phyloP scores from a whole-genome alignment of 2,888 invertebrate genomes.

The Tetrapedia diversipes region DNA sequence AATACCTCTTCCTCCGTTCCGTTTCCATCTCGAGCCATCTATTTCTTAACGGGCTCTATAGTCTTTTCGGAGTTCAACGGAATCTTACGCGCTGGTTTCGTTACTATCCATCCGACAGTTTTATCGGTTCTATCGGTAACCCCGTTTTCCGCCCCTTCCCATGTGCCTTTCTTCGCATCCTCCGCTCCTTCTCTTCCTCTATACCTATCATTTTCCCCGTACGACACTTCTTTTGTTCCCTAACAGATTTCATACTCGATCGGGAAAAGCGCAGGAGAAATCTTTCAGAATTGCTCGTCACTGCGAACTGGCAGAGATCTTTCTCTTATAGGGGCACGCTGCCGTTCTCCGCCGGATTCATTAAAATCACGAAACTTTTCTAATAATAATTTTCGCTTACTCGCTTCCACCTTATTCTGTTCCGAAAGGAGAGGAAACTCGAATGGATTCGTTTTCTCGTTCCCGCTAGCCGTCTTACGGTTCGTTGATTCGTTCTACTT shows the following conservation, averaged over 20 bases:
- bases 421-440: conserved; percentile 31
- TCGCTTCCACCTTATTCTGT: background rate
- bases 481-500: conserved; percentile 62
- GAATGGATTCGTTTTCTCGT: conserved; percentile 35
- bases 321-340: background rate
- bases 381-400: background rate
- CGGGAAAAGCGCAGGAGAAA: conserved; percentile 35
- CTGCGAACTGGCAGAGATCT: conserved; percentile 7
- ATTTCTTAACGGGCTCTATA: background rate
- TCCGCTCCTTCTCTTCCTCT: background rate
- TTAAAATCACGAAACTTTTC: background rate
- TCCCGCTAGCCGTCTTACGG: conserved; percentile 48
- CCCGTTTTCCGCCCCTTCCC: background rate
- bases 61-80: conserved; percentile 43
- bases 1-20: conserved; percentile 41
- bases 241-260: conserved; percentile 40
- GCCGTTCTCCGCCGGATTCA: background rate
- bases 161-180: no score
- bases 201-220: background rate
- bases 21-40: conserved; percentile 28
- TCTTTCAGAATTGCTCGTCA: conserved; percentile 39
- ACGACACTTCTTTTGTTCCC: background rate
- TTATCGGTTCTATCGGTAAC: conserved; percentile 52
- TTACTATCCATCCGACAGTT: conserved; percentile 52
- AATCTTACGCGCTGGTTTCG: conserved; percentile 45